A percentile compares a stretch with the other conserved stretches of the same genome.
These are phyloP conservation scores for Pelusios castaneus DNA, from an alignment of 2,113 vertebrate species.

Conservation along the genomic window DNA sequence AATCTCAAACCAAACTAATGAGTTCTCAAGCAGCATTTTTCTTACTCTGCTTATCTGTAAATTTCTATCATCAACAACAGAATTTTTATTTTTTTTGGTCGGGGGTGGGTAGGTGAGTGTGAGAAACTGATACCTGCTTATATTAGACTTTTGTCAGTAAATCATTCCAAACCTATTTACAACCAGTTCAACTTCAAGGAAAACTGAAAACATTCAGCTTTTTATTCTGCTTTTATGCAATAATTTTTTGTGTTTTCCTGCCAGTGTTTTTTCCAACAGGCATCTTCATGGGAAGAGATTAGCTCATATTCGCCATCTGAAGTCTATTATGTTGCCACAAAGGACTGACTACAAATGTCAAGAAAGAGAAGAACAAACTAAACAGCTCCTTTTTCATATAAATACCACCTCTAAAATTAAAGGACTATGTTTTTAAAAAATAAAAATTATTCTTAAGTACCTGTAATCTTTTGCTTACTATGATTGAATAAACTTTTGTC, in stretches of 20 bases:
- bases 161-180: background rate
- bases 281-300: background rate
- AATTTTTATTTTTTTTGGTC: no score
- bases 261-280: background rate
- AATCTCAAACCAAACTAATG: background rate
- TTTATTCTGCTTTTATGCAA: background rate
- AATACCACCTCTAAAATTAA: background rate
- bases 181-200: background rate
- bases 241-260: background rate
- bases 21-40: background rate
- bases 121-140: background rate
- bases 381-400: background rate
- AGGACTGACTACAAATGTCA: background rate
- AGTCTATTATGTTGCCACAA: background rate
- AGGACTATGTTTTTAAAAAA: background rate
- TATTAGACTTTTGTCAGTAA: no score
- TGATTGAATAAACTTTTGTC: conserved; percentile 90
- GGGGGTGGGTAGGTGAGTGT: rapidly evolving
- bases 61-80: background rate
- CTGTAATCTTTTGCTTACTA: conserved; percentile 96
- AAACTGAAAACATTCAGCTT: background rate
- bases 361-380: background rate
- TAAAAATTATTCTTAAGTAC: conserved; percentile 73
- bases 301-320: background rate
- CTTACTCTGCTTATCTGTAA: background rate